Evolutionary conservation across 2,113 vertebrate genomes (phyloP).

Genomic region (Gavialis gangeticus): DNA sequence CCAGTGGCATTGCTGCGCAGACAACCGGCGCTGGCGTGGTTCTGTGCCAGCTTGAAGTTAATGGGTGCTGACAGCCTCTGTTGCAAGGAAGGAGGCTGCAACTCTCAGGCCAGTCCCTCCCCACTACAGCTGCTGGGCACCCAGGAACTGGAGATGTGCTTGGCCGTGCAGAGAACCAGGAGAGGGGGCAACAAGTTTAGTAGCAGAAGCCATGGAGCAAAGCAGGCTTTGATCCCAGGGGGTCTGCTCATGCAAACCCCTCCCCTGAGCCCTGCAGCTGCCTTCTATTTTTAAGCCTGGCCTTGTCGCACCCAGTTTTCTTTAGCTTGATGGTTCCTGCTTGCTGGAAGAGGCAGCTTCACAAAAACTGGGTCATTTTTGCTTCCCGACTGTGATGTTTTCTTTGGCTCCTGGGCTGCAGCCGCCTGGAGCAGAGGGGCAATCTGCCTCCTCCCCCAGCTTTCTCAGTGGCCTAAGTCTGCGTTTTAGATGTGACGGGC

Average conservation of each 20-base stretch:
- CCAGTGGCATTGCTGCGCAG: not conserved
- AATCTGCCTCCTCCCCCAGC: not conserved
- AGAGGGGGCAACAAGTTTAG: not conserved
- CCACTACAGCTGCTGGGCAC: not conserved
- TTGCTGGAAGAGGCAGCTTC: constrained; percentile 31
- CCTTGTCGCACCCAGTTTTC: constrained; percentile 61
- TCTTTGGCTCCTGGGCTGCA: not conserved
- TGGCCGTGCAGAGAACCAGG: constrained; percentile 4
- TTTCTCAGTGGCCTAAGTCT: too few species aligned
- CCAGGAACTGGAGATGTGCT: not conserved
- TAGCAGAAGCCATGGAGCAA: not conserved
- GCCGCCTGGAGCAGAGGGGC: not conserved
- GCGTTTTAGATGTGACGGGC: not conserved
- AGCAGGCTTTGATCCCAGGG: too few species aligned
- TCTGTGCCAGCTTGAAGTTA: not conserved
- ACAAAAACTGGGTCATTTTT: constrained; percentile 59
- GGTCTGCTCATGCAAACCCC: constrained; percentile 19
- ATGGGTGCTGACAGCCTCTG: not conserved
- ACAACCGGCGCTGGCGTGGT: not conserved
- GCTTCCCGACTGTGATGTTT: not conserved
- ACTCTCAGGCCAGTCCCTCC: not conserved
- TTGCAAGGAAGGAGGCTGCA: not conserved
- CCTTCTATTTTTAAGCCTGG: constrained; percentile 66
- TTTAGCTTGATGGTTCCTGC: constrained; percentile 29
- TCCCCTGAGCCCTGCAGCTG: constrained; percentile 45